Base-by-base conservation (phyloP, 2,797 vertebrate genomes). In the Iguana delicatissima region DNA sequence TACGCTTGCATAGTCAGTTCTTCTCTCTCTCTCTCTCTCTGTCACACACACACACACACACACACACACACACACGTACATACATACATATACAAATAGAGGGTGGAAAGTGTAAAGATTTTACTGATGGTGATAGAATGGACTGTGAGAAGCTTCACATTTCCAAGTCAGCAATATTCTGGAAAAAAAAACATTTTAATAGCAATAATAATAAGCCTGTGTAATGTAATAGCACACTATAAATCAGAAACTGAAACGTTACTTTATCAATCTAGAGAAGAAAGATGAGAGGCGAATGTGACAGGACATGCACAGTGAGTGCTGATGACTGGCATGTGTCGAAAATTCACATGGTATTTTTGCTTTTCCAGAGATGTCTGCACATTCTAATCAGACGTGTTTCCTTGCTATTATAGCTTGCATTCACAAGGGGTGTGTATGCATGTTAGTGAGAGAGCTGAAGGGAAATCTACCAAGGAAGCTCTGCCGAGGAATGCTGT, bases 381-480 rank as follows among this genome's bases (percentile, higher is more conserved):
- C 20, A 7, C 20, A 8, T 62, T 77, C 72, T 20, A 62, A n/a
- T 84, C 5, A 67, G 69, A 0, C 86, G 88, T 91, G 24, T 89
- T 2, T 26, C 10, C 2, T 9, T 42, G 6, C 55, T n/a, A 35
- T 14, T 22, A 59, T 2, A 92, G 64, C 73, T 88, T 52, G 84
- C 69, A 79, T 24, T 59, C 26, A 29, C 12, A 2, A 5, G 26
- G 7, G 3, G 8, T 10, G n/a, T 67, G 55, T 57, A 67, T 50
- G 24, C 82, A 57, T 67, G 46, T n/a, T 76, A 50, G 10, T 82
- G 46, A 85, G 87, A 91, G 76, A 18, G 57, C 90, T 92, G 87
- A 91, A 73, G 59, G 81, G 79, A 85, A 91, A 90, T 90, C 84
- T 91, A 55, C 35, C 80, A 38, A 84, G 62, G 35, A 42, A 50